Conservation (phyloP, 2,113 vertebrate genomes). For the Phaethornis superciliosus region DNA sequence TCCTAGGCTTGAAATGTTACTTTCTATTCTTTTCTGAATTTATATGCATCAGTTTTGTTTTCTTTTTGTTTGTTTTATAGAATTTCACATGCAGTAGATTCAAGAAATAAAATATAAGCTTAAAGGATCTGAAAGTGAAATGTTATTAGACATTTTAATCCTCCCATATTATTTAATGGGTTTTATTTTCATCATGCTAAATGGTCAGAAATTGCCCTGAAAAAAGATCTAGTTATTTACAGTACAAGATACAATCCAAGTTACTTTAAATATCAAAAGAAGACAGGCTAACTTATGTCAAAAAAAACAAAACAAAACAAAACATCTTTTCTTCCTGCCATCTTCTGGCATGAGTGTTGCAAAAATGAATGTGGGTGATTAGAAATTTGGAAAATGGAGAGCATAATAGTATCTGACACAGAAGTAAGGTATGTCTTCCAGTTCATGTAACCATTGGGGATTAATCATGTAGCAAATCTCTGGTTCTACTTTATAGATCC, state of each 20-base stretch:
- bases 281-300: not conserved
- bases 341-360: not conserved
- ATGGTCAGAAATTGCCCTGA: not conserved
- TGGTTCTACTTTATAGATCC: not conserved
- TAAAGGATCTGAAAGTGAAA: not conserved
- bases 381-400: not conserved
- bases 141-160: not conserved
- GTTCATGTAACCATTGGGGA: not conserved
- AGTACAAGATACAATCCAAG: not conserved
- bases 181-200: not conserved
- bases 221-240: not conserved
- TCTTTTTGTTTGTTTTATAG: not conserved
- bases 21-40: not conserved
- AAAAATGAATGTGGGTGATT: not conserved
- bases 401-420: not conserved
- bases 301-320: not conserved
- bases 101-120: not conserved
- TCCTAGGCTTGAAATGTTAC: not conserved
- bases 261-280: not conserved
- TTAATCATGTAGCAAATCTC: not conserved
- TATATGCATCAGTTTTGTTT: rapidly evolving
- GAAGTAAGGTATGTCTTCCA: not conserved
- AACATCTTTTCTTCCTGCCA: not conserved
- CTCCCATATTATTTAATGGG: not conserved
- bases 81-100: not conserved